Percentiles rank a stretch among this genome's conserved stretches.
phyloP scores from a whole-genome alignment of 2,888 invertebrate species.

The Ichneumon xanthorius region DNA sequence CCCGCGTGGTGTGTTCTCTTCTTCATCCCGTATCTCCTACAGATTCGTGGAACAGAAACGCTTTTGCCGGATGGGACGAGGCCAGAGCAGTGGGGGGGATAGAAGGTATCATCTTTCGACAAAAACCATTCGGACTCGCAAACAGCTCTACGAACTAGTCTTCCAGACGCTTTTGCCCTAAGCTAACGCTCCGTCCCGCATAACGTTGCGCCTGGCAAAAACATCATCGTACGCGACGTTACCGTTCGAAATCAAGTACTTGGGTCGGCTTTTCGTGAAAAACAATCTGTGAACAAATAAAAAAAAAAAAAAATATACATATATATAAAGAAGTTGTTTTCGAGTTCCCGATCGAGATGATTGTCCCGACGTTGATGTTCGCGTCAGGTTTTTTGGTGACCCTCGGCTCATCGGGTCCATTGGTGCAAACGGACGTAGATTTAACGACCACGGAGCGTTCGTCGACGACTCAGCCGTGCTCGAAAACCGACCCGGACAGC shows the following conservation, averaged over 20 bases:
- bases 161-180: constrained; percentile 56
- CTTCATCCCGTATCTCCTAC: constrained; percentile 48
- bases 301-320: background rate
- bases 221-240: background rate
- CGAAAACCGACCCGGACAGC: constrained; percentile 34
- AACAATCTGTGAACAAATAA: background rate
- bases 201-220: constrained; percentile 23
- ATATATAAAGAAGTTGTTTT: background rate
- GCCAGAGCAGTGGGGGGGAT: constrained; percentile 31
- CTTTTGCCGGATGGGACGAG: constrained; percentile 51
- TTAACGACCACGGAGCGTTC: background rate
- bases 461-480: constrained; percentile 52
- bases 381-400: background rate
- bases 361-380: constrained; percentile 17
- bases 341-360: background rate
- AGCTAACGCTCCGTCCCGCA: constrained; percentile 47
- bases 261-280: background rate
- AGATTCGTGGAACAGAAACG: constrained; percentile 47
- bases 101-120: constrained; percentile 56
- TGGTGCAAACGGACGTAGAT: background rate
- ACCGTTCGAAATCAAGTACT: background rate
- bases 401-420: background rate
- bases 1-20: constrained; percentile 57
- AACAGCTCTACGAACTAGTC: constrained; percentile 57
- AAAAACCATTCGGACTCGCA: constrained; percentile 52